These are phyloP conservation scores for Indicator indicator DNA, from an alignment of 2,113 vertebrate genomes.

Conservation along the genomic window DNA sequence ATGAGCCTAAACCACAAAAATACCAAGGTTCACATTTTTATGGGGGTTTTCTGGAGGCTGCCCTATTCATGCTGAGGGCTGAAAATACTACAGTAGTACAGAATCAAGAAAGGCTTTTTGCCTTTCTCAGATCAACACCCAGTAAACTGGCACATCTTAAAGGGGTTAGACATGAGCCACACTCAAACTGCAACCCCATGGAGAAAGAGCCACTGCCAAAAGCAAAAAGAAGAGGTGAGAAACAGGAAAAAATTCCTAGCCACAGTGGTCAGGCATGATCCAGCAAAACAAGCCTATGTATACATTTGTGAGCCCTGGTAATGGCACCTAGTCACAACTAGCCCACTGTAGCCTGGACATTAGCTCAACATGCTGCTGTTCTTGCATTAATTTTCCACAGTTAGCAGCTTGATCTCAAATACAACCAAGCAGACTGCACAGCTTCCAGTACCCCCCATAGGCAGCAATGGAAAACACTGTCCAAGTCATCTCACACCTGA, in stretches of 20 bases:
- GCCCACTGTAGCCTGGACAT: accelerated
- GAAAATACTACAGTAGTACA: not conserved
- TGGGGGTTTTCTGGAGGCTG: not conserved
- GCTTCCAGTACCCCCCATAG: not conserved
- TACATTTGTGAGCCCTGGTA: not conserved
- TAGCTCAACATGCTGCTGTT: not conserved
- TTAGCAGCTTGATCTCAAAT: not conserved
- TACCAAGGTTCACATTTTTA: not conserved
- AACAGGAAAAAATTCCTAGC: not conserved
- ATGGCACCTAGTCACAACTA: not conserved
- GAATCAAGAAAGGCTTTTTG: not conserved
- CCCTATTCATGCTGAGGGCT: not conserved
- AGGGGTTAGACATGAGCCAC: not conserved
- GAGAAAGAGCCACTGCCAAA: not conserved
- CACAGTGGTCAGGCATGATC: not conserved
- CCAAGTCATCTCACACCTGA: constrained; percentile 7
- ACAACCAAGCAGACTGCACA: not conserved
- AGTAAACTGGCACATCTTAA: not conserved
- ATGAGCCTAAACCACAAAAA: not conserved
- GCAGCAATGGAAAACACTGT: not conserved
- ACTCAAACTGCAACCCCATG: not conserved
- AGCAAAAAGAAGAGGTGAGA: not conserved
- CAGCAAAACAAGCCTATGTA: not conserved
- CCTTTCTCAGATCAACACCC: not conserved
- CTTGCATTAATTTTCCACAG: not conserved